Percentiles rank a stretch among this genome's conserved stretches.
phyloP scores from a whole-genome alignment of 2,888 invertebrate genomes.

The Argyresthia goedartella region DNA sequence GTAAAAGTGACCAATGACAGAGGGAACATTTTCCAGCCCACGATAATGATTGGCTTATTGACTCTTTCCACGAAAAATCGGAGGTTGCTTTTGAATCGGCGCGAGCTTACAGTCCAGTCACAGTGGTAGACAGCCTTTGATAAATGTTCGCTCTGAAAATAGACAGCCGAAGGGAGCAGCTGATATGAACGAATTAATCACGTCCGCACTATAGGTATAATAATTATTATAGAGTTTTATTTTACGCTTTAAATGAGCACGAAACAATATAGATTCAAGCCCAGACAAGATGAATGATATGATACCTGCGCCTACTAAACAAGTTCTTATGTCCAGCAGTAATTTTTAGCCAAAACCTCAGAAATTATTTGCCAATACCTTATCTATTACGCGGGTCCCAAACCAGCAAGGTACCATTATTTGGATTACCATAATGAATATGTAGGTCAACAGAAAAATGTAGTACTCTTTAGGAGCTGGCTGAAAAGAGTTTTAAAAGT shows the following conservation, averaged over 20 bases:
- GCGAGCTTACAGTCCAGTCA: slow-evolving; percentile 37
- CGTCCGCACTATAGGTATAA: too few species aligned
- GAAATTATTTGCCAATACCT: slow-evolving; percentile 21
- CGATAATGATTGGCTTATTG: slow-evolving; percentile 35
- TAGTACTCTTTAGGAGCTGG: slow-evolving; percentile 21
- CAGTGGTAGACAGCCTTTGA: slow-evolving; percentile 35
- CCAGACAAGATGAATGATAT: too few species aligned
- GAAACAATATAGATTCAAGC: too few species aligned
- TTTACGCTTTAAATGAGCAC: too few species aligned
- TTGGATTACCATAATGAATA: slow-evolving; percentile 32
- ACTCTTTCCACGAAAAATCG: slow-evolving; percentile 37
- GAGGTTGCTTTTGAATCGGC: slow-evolving; percentile 38
- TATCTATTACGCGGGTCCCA: slow-evolving; percentile 36
- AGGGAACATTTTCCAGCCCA: slow-evolving; percentile 43
- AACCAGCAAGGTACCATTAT: slow-evolving; percentile 45
- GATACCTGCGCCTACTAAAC: too few species aligned
- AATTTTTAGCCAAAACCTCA: too few species aligned
- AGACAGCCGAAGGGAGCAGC: too few species aligned
- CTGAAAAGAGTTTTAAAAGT: not conserved
- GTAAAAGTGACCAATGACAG: slow-evolving; percentile 42
- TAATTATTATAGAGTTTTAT: too few species aligned
- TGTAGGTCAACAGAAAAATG: slow-evolving; percentile 36
- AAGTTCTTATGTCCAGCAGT: too few species aligned
- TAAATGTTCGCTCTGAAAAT: slow-evolving; percentile 32
- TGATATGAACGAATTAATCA: too few species aligned